Evolutionary conservation across 1,140 invertebrate genomes (phyloP).

Genomic region (Caenorhabditis tropicalis): DNA sequence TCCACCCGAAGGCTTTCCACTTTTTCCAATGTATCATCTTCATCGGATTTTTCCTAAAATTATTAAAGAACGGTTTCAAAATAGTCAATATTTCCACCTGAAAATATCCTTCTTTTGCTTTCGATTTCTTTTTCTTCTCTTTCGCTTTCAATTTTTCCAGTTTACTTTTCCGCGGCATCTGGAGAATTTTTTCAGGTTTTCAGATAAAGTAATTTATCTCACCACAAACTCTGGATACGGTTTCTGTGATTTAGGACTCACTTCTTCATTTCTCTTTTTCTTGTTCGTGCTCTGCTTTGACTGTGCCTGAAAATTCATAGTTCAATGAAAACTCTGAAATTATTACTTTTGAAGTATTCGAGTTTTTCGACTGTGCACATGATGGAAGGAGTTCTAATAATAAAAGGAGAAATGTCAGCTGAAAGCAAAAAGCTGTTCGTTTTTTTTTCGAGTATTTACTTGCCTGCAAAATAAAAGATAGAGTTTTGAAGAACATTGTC

Average conservation of each 20-base stretch:
- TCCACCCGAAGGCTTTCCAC: not conserved
- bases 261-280: not conserved
- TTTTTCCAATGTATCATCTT: not conserved
- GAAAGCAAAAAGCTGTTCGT: too few species aligned
- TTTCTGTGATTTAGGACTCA: not conserved
- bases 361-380: too few species aligned
- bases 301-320: too few species aligned
- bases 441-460: too few species aligned
- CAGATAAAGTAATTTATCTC: not conserved
- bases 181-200: not conserved
- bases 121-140: not conserved
- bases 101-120: not conserved
- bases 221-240: not conserved
- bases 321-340: too few species aligned
- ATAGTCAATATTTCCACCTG: not conserved
- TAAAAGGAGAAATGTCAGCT: too few species aligned
- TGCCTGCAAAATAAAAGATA: too few species aligned
- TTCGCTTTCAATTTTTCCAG: not conserved
- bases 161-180: not conserved
- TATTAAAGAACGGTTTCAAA: not conserved
- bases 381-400: too few species aligned
- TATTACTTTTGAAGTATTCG: too few species aligned
- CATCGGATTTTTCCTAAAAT: not conserved
- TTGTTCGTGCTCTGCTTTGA: not conserved
- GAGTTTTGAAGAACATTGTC: too few species aligned